Base-by-base conservation (phyloP, 2,888 invertebrate genomes). In the Drosophila buzzatii region DNA sequence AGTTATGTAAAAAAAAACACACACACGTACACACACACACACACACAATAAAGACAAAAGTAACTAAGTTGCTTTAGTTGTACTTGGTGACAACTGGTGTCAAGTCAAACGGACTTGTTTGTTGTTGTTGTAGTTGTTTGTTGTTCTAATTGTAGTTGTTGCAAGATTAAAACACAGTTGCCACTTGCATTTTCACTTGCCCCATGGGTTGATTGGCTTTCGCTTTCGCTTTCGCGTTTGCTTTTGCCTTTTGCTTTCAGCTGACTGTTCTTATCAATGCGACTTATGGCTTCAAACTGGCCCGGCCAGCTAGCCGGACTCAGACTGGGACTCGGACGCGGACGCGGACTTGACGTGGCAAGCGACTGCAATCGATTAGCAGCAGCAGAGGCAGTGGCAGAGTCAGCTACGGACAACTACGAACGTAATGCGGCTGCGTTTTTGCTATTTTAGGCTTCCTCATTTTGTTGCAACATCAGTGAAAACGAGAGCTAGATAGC, bases 401-500 rank as follows among this genome's bases (percentile, higher is more conserved):
- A 56, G 44, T 63, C 73, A 69, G 51, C 68, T 27, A 53, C 59
- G n/a, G 45, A 57, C 45, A 60, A 72, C 60, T 53, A 53, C 27
- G 27, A 27, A 84, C 85, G 85, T 85, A 81, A 83, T 70, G 73
- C 76, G 73, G 33, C 60, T 72, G 58, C 70, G 69, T 64, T 76
- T 66, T 72, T 65, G 61, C 79, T 90, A 87, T 87, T 90, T 87
- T 87, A 75, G 86, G 86, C 90, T 87, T 87, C 86, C 90, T 88
- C 86, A 76, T 85, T 85, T 85, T 76, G 82, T 81, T 81, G 87
- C 87, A 77, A 76, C 70, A 58, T 52, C 59, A 23, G 45, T 45
- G 35, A 53, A 49, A 60, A 35, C 3, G 44, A 52, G 31, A 64
- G 31, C 35, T 31, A n/a, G 27, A 49, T 12, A 41, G 42, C 49